Evolutionary conservation across 1,140 invertebrate species (phyloP).

Genomic region (Vanessa atalanta): DNA sequence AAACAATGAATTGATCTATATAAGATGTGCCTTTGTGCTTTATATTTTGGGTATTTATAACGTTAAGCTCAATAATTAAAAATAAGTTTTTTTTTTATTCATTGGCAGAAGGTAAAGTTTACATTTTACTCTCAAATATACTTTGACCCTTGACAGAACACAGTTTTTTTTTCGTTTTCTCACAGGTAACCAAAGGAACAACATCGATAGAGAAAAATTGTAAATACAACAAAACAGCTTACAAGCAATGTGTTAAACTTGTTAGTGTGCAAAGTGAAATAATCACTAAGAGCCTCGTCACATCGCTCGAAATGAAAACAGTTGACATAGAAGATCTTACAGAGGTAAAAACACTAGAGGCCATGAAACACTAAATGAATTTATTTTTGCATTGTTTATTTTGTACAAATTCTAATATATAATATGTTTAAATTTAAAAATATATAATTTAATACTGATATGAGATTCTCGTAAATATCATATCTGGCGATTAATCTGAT

Average conservation of each 20-base stretch:
- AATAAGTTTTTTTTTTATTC: too few species aligned
- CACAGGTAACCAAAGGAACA: constrained; percentile 15
- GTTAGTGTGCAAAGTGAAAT: constrained; percentile 43
- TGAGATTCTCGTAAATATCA: too few species aligned
- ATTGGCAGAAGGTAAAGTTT: too few species aligned
- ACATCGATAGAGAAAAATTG: constrained; percentile 1
- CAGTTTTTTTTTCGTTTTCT: not conserved
- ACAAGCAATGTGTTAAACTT: constrained; percentile 50
- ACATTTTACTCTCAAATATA: too few species aligned
- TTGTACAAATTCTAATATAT: too few species aligned
- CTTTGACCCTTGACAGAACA: not conserved
- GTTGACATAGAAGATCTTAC: constrained; percentile 44
- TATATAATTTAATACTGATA: too few species aligned
- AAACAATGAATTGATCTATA: too few species aligned
- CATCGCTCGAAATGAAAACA: constrained; percentile 43
- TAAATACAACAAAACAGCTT: constrained; percentile 32
- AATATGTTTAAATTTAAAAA: too few species aligned
- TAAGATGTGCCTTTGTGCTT: too few species aligned
- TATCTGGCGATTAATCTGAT: too few species aligned
- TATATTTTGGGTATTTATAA: too few species aligned
- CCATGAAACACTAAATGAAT: not conserved
- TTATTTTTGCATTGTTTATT: not conserved
- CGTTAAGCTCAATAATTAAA: too few species aligned
- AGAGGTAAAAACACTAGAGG: constrained; percentile 34
- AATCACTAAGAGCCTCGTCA: constrained; percentile 51